Evolutionary conservation across 2,113 vertebrate genomes (phyloP).

Genomic region (Calypte anna): DNA sequence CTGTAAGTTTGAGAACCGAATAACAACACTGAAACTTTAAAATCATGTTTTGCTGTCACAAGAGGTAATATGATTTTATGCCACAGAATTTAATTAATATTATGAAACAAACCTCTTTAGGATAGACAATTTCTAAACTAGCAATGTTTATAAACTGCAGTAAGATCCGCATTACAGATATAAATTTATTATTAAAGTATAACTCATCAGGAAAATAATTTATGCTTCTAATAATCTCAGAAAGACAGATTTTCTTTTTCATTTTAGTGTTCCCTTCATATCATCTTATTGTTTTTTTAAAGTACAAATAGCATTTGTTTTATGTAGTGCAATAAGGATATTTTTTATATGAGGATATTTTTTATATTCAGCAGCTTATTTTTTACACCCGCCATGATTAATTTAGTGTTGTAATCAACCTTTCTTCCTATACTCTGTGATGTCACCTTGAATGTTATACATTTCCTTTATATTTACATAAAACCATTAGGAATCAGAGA

Average conservation of each 20-base stretch:
- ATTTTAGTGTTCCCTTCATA: not conserved
- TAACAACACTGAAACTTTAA: conserved; percentile 41
- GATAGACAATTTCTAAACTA: not conserved
- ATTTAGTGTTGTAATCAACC: conserved; percentile 9
- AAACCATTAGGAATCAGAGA: conserved; percentile 5
- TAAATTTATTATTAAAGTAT: conserved; percentile 3
- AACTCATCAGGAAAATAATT: conserved; percentile 12
- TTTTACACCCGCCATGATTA: conserved; percentile 21
- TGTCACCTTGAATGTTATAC: not conserved
- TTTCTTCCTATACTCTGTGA: conserved; percentile 16
- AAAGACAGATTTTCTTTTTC: conserved; percentile 5
- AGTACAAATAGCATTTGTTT: conserved; percentile 7
- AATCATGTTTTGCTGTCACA: not conserved
- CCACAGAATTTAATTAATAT: not conserved
- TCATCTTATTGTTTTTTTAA: conserved; percentile 21
- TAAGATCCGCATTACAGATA: not conserved
- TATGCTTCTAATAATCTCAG: not conserved
- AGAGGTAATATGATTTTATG: not conserved
- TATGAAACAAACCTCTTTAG: not conserved
- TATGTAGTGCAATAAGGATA: conserved; percentile 20
- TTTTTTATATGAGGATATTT: conserved; percentile 45
- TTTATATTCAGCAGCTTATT: conserved; percentile 46
- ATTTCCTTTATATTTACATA: conserved; percentile 31
- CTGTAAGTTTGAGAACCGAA: not conserved
- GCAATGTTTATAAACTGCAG: not conserved